Evolutionary conservation across 92 coral and sea anemone species (phyloP).

Genomic region (Parazoanthus atlanticus): DNA sequence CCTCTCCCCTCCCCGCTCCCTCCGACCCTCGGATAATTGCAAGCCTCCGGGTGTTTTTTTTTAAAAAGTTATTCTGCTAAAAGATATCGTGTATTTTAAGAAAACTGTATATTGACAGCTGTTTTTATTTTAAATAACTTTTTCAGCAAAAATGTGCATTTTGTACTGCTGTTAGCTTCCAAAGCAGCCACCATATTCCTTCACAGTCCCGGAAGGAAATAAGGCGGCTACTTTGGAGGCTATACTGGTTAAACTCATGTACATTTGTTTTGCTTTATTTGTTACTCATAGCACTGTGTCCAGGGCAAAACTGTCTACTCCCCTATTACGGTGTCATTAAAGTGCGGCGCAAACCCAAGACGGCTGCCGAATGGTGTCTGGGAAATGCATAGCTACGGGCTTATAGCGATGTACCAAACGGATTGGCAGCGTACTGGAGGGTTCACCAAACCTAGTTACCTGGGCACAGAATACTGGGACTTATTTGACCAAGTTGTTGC

Average conservation of each 20-base stretch:
- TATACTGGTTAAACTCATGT: too few relatives aligned
- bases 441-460: slow-evolving; percentile 6
- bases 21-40: too few relatives aligned
- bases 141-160: too few relatives aligned
- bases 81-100: too few relatives aligned
- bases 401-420: slow-evolving; percentile 18
- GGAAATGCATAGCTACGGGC: slow-evolving; percentile 22
- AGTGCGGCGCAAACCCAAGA: slow-evolving; percentile 28
- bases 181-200: too few relatives aligned
- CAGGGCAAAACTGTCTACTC: slow-evolving; percentile 29
- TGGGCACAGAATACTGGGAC: slow-evolving; percentile 36
- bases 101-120: too few relatives aligned
- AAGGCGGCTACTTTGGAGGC: too few relatives aligned
- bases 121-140: too few relatives aligned
- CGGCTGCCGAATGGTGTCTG: not conserved
- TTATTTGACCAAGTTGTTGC: slow-evolving; percentile 26
- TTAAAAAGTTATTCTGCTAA: too few relatives aligned
- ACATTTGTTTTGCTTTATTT: not conserved
- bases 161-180: too few relatives aligned
- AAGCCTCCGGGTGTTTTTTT: too few relatives aligned
- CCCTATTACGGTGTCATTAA: slow-evolving; percentile 19
- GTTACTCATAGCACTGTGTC: slow-evolving; percentile 4
- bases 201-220: not conserved
- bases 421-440: slow-evolving; percentile 33
- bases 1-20: too few relatives aligned